These are phyloP conservation scores for Larimichthys polyactis DNA, from an alignment of 2,113 vertebrate species.

Conservation along the genomic window DNA sequence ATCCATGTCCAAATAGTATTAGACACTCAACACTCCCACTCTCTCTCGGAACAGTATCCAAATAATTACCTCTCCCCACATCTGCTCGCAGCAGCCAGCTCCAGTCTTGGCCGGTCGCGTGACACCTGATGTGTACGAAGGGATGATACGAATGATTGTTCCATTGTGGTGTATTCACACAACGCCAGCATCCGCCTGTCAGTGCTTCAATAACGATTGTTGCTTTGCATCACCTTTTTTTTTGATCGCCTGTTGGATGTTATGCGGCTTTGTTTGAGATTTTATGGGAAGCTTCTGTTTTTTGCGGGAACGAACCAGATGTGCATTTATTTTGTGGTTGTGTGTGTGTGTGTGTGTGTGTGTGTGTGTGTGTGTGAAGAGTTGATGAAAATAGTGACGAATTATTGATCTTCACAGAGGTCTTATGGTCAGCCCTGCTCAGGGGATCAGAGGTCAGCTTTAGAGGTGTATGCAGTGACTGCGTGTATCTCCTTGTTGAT, in stretches of 20 bases:
- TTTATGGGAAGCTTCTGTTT: not conserved
- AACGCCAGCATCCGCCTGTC: conserved; percentile 33
- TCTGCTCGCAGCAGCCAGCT: conserved; percentile 33
- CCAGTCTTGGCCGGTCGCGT: conserved; percentile 27
- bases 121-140: conserved; percentile 40
- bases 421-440: not conserved
- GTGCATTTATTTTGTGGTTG: not conserved
- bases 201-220: not conserved
- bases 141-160: conserved; percentile 55
- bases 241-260: not conserved
- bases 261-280: not conserved
- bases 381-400: not conserved
- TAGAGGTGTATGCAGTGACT: no score
- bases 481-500: not conserved
- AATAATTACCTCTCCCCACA: conserved; percentile 66
- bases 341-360: not conserved
- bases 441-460: conserved; percentile 22
- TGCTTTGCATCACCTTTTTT: conserved; percentile 21
- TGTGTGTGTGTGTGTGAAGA: not conserved
- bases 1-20: conserved; percentile 74
- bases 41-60: conserved; percentile 57
- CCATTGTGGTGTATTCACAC: conserved; percentile 9
- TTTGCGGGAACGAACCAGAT: not conserved
- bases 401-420: conserved; percentile 33
- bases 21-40: conserved; percentile 63